phyloP scores from a whole-genome alignment of 1,140 invertebrate species.

The Sycophaga agraensis region DNA sequence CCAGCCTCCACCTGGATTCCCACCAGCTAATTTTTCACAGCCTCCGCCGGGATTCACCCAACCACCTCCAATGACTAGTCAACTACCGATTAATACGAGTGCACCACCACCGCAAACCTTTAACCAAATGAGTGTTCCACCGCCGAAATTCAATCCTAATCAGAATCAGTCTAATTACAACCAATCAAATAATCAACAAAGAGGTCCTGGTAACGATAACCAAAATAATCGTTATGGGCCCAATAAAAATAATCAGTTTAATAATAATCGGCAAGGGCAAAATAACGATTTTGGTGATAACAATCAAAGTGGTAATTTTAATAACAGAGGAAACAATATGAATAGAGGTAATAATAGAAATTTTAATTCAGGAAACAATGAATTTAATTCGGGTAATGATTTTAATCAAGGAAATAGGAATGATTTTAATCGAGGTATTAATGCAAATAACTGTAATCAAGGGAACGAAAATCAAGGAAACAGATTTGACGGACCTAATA shows the following conservation, averaged over 20 bases:
- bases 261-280: constrained; percentile 1
- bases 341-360: constrained; percentile 34
- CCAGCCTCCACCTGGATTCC: constrained; percentile 30
- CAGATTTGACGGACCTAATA: constrained; percentile 25
- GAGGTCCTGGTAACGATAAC: background rate
- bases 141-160: background rate
- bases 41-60: constrained; percentile 36
- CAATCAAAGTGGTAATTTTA: constrained; percentile 23
- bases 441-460: background rate
- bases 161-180: background rate
- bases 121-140: background rate
- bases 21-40: constrained; percentile 32
- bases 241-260: constrained; percentile 12
- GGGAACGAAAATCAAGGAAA: constrained; percentile 34
- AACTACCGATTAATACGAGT: constrained; percentile 20
- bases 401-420: constrained; percentile 37
- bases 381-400: constrained; percentile 31
- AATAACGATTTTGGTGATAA: background rate
- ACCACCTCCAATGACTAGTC: constrained; percentile 32
- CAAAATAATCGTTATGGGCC: constrained; percentile 27
- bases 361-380: constrained; percentile 20
- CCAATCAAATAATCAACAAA: constrained; percentile 10
- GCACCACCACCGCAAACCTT: constrained; percentile 11
- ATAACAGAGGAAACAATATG: constrained; percentile 27
- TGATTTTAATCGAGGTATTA: background rate